phyloP scores from a whole-genome alignment of 2,797 vertebrate genomes.

The Eleutherodactylus coqui region DNA sequence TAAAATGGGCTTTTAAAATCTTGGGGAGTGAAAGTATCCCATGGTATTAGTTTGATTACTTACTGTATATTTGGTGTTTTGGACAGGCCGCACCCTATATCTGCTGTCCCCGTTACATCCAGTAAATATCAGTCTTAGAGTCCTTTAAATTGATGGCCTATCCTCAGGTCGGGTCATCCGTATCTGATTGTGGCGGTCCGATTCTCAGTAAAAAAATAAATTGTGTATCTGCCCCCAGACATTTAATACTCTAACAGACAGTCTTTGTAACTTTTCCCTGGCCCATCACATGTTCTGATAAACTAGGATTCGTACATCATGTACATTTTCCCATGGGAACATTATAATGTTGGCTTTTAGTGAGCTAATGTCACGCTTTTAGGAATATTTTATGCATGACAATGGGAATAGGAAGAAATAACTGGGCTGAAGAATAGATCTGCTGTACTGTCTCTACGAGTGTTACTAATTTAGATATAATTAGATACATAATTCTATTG shows the following conservation, averaged over 20 bases:
- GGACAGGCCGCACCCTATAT: no score
- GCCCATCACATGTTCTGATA: slow-evolving; percentile 33
- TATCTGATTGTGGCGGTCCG: no score
- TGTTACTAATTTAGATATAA: slow-evolving; percentile 56
- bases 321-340: slow-evolving; percentile 36
- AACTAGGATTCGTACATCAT: slow-evolving; percentile 15
- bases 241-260: not conserved
- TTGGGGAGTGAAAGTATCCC: no score
- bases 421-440: slow-evolving; percentile 28
- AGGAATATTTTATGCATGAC: slow-evolving; percentile 18
- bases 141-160: no score
- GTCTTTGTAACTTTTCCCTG: not conserved
- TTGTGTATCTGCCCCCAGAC: not conserved
- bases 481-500: slow-evolving; percentile 56
- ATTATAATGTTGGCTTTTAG: not conserved
- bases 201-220: not conserved
- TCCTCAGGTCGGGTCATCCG: no score
- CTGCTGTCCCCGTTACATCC: no score
- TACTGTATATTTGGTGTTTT: no score
- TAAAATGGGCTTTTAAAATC: no score
- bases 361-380: slow-evolving; percentile 36
- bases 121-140: no score
- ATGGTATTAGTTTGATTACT: no score
- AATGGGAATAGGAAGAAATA: slow-evolving; percentile 29
- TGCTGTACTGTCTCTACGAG: slow-evolving; percentile 4